Evolutionary conservation across 2,888 invertebrate genomes (phyloP).

Genomic region (Acronicta psi): DNA sequence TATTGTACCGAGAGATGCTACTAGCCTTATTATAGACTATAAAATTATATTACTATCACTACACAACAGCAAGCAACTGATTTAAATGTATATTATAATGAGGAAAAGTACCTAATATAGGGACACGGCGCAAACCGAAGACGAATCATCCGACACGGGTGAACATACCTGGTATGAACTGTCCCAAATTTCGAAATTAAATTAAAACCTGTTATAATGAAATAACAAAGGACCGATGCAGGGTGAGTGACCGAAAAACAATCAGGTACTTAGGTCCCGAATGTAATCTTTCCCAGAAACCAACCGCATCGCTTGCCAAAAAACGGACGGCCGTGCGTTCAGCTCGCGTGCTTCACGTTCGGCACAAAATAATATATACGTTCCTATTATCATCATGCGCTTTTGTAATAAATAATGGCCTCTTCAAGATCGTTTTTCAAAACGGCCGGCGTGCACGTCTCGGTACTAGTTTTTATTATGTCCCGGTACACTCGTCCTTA

Average conservation of each 20-base stretch:
- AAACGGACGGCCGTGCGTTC: slow-evolving; percentile 68
- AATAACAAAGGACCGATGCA: slow-evolving; percentile 69
- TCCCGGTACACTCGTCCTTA: slow-evolving; percentile 62
- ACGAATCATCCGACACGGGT: slow-evolving; percentile 35
- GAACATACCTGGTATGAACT: slow-evolving; percentile 44
- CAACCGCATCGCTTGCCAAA: slow-evolving; percentile 82
- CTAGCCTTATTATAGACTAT: slow-evolving; percentile 44
- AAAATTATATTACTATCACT: slow-evolving; percentile 41
- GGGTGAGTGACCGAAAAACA: slow-evolving; percentile 85
- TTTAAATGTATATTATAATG: slow-evolving; percentile 30
- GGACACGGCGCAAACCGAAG: slow-evolving; percentile 13
- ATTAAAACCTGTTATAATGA: slow-evolving; percentile 73
- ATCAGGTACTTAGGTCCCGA: slow-evolving; percentile 84
- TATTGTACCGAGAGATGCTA: slow-evolving; percentile 46
- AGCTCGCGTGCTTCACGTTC: slow-evolving; percentile 68
- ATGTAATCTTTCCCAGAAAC: slow-evolving; percentile 85
- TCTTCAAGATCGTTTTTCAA: slow-evolving; percentile 75
- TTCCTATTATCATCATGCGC: slow-evolving; percentile 77
- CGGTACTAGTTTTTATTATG: slow-evolving; percentile 75
- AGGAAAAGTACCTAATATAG: slow-evolving; percentile 15
- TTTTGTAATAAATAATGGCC: slow-evolving; percentile 80
- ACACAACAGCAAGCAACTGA: slow-evolving; percentile 31
- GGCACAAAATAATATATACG: slow-evolving; percentile 74
- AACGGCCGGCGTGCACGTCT: slow-evolving; percentile 64
- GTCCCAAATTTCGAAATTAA: slow-evolving; percentile 71